These are phyloP conservation scores for Meandrina meandrites DNA, from an alignment of 92 coral and sea anemone species.

Conservation along the genomic window DNA sequence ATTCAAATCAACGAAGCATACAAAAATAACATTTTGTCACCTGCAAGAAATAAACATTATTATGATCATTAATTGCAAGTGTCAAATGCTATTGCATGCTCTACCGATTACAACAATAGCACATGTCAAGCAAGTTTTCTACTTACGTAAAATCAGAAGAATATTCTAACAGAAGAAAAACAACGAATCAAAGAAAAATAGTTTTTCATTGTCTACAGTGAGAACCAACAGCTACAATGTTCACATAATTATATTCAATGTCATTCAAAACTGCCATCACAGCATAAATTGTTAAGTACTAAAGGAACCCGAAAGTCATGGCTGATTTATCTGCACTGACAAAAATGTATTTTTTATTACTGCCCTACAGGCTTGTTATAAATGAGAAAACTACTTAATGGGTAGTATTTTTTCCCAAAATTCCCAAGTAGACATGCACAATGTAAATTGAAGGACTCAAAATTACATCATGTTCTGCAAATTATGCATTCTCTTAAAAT, in stretches of 20 bases:
- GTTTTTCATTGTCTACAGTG: not conserved
- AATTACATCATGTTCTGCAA: too few relatives aligned
- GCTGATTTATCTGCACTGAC: not conserved
- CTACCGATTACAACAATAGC: not conserved
- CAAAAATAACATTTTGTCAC: not conserved
- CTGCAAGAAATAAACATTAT: not conserved
- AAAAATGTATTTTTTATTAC: too few relatives aligned
- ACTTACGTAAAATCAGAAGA: not conserved
- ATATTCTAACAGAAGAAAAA: not conserved
- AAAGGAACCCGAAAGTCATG: not conserved
- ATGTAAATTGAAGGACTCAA: too few relatives aligned
- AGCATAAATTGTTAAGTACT: not conserved
- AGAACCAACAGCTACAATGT: not conserved
- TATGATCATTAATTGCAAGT: not conserved
- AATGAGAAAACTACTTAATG: not conserved
- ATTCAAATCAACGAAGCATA: slow-evolving; percentile 18
- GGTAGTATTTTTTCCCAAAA: too few relatives aligned
- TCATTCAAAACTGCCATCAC: not conserved
- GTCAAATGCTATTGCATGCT: slow-evolving; percentile 2
- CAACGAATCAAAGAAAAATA: not conserved
- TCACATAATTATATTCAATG: not conserved
- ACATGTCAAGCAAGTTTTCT: not conserved
- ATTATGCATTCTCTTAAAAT: not conserved
- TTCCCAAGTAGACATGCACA: not conserved
- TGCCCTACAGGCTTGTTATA: not conserved